These are phyloP conservation scores for Cyaniris semiargus DNA, from an alignment of 2,888 invertebrate species.

Conservation along the genomic window DNA sequence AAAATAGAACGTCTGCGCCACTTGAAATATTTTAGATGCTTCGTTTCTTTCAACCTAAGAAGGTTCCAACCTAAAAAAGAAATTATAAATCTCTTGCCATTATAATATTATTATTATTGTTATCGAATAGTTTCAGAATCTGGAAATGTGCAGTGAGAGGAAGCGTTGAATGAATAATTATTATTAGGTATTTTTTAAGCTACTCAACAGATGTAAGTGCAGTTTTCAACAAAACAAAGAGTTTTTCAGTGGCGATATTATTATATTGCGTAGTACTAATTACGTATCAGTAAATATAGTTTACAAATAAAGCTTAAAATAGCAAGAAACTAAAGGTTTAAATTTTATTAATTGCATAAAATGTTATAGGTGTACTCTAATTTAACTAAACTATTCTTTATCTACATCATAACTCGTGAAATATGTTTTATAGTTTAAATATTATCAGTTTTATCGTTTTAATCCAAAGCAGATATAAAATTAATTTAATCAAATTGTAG, in stretches of 20 bases:
- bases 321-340: background rate
- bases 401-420: background rate
- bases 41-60: background rate
- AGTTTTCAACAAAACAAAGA: background rate
- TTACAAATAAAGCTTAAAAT: background rate
- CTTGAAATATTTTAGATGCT: background rate
- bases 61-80: too few species aligned
- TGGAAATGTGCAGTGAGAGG: too few species aligned
- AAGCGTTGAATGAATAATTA: too few species aligned
- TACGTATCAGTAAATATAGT: background rate
- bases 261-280: background rate
- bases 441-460: background rate
- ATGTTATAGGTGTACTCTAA: background rate
- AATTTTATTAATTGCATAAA: background rate
- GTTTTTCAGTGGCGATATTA: background rate
- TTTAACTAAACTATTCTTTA: background rate
- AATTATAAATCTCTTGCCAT: too few species aligned
- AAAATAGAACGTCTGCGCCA: conserved; percentile 48
- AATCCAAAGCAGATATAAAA: background rate
- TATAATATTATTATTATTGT: too few species aligned
- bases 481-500: too few species aligned
- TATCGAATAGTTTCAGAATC: too few species aligned
- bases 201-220: background rate
- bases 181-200: too few species aligned
- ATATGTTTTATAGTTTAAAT: background rate